phyloP scores from a whole-genome alignment of 1,140 invertebrate genomes.

The Antheraea mylitta region DNA sequence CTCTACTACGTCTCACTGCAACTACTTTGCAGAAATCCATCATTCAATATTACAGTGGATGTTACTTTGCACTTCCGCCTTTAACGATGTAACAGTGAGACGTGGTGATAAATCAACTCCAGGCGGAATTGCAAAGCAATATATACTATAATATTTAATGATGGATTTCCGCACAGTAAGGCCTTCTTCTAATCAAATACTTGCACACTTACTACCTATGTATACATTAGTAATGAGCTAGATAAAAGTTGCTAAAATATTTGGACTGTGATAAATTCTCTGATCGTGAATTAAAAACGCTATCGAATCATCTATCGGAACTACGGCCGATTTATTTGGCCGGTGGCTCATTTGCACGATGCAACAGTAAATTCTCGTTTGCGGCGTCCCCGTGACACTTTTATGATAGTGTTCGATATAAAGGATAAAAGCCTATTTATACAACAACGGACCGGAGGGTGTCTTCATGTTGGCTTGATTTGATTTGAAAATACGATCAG shows the following conservation, averaged over 20 bases:
- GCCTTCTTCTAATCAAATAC: background rate
- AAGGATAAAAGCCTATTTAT: constrained; percentile 42
- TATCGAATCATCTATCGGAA: constrained; percentile 56
- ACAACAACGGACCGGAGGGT: constrained; percentile 22
- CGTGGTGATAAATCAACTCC: too few relatives aligned
- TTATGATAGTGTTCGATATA: constrained; percentile 59
- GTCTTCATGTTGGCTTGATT: background rate
- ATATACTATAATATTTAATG: too few relatives aligned
- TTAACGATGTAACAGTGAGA: too few relatives aligned
- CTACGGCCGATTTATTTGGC: constrained; percentile 50
- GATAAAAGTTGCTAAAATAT: background rate
- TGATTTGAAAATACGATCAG: background rate
- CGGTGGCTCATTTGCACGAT: constrained; percentile 65
- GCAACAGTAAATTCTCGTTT: constrained; percentile 66
- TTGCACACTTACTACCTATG: too few relatives aligned
- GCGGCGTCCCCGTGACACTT: constrained; percentile 61
- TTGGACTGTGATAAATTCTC: constrained; percentile 8
- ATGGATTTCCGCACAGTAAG: too few relatives aligned
- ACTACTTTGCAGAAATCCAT: too few relatives aligned
- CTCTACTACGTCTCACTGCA: too few relatives aligned
- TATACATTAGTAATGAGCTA: background rate
- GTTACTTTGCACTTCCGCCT: too few relatives aligned
- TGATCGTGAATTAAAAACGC: constrained; percentile 54
- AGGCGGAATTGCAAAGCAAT: too few relatives aligned
- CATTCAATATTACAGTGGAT: too few relatives aligned